Percentiles rank a stretch among this genome's conserved stretches.
Conservation (phyloP, 1,140 invertebrate species). For the Bombus terrestris region DNA sequence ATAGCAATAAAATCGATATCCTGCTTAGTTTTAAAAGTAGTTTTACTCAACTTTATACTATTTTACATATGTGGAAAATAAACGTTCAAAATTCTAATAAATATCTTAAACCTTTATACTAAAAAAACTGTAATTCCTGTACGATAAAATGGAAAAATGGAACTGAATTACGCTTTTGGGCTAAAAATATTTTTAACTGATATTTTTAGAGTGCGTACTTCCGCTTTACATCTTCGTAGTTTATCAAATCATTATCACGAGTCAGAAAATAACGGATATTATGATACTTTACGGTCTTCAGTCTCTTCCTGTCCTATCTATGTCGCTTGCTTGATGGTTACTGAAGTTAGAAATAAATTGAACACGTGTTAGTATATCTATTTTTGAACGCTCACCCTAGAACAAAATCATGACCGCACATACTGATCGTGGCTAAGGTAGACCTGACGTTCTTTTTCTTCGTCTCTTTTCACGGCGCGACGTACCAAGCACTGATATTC, state of each 20-base stretch:
- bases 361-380: slow-evolving; percentile 46
- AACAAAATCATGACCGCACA: slow-evolving; percentile 59
- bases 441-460: slow-evolving; percentile 17
- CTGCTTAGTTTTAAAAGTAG: slow-evolving; percentile 17
- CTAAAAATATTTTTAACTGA: not conserved
- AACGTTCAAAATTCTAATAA: not conserved
- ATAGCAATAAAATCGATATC: slow-evolving; percentile 23
- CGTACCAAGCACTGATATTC: not conserved
- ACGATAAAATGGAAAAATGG: not conserved
- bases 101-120: not conserved
- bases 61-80: not conserved
- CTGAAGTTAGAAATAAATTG: slow-evolving; percentile 56
- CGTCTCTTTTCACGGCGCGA: not conserved
- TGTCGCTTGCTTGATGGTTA: not conserved
- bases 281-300: not conserved
- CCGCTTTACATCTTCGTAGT: not conserved
- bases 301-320: not conserved
- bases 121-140: not conserved
- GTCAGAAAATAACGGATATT: not conserved
- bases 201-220: not conserved
- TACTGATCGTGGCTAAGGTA: slow-evolving; percentile 50
- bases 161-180: not conserved
- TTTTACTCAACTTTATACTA: not conserved
- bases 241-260: not conserved
- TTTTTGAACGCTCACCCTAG: slow-evolving; percentile 55